Evolutionary conservation across 2,113 vertebrate genomes (phyloP).

Genomic region (Sturnus vulgaris): DNA sequence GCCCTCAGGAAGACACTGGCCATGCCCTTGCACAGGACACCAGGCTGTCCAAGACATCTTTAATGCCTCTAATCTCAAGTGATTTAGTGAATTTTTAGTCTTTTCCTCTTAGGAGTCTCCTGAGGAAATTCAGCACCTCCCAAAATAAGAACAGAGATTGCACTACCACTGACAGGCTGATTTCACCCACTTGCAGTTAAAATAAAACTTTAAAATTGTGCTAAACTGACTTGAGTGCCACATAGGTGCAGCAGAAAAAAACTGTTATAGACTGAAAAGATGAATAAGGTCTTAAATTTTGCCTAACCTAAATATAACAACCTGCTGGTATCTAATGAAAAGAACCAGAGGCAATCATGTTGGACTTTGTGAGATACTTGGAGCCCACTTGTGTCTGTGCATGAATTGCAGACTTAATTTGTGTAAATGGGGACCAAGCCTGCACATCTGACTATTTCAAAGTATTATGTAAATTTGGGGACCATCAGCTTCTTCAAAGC

Average conservation of each 20-base stretch:
- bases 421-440: constrained; percentile 30
- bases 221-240: constrained; percentile 37
- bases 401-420: constrained; percentile 48
- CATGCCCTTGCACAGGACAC: neutral
- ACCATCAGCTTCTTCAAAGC: neutral
- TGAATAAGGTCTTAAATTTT: constrained; percentile 49
- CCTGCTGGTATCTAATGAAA: constrained; percentile 60
- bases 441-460: neutral
- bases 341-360: constrained; percentile 32
- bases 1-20: neutral
- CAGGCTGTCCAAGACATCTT: neutral
- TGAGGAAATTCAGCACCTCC: neutral
- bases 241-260: neutral
- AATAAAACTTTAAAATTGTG: constrained; percentile 46
- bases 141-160: neutral
- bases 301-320: constrained; percentile 35
- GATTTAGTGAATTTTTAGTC: neutral
- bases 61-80: neutral
- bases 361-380: constrained; percentile 27
- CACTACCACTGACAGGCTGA: neutral
- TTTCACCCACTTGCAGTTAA: constrained; percentile 26
- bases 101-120: neutral
- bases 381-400: constrained; percentile 1
- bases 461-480: constrained; percentile 11
- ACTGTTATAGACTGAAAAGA: constrained; percentile 3